A percentile compares a stretch with the other conserved stretches of the same genome.
Evolutionary conservation across 2,888 invertebrate genomes (phyloP).

Genomic region (Tanypteryx hageni): DNA sequence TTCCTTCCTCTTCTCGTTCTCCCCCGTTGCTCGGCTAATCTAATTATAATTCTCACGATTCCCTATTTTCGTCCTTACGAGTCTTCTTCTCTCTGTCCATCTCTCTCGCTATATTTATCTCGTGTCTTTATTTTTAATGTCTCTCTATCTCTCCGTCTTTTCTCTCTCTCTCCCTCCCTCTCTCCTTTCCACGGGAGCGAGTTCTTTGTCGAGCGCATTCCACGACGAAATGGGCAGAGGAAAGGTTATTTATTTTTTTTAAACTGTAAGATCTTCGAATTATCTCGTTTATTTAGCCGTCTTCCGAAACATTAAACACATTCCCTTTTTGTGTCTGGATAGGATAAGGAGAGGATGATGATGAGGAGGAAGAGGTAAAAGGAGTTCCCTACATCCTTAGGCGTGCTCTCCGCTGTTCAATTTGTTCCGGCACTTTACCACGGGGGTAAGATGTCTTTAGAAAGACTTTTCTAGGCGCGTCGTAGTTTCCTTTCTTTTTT

Average conservation of each 20-base stretch:
- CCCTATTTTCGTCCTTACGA: neutral
- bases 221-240: neutral
- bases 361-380: neutral
- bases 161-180: neutral
- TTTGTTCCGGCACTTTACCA: slow-evolving; percentile 29
- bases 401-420: slow-evolving; percentile 17
- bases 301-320: slow-evolving; percentile 19
- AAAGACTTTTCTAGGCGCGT: slow-evolving; percentile 12
- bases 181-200: neutral
- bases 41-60: slow-evolving; percentile 27
- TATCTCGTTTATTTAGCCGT: neutral
- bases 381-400: neutral
- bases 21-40: neutral
- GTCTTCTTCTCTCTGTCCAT: neutral
- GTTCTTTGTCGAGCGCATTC: neutral
- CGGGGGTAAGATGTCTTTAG: slow-evolving; percentile 25
- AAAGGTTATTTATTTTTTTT: neutral
- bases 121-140: neutral
- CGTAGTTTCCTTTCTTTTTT: slow-evolving; percentile 29
- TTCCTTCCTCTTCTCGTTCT: slow-evolving; percentile 7
- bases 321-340: neutral
- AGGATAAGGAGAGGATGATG: neutral
- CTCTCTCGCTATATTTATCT: neutral
- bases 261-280: neutral
- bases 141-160: neutral